A percentile compares a stretch with the other conserved stretches of the same genome.
These are phyloP conservation scores for Coptodon rendalli DNA, from an alignment of 2,113 vertebrate genomes.

Conservation along the genomic window DNA sequence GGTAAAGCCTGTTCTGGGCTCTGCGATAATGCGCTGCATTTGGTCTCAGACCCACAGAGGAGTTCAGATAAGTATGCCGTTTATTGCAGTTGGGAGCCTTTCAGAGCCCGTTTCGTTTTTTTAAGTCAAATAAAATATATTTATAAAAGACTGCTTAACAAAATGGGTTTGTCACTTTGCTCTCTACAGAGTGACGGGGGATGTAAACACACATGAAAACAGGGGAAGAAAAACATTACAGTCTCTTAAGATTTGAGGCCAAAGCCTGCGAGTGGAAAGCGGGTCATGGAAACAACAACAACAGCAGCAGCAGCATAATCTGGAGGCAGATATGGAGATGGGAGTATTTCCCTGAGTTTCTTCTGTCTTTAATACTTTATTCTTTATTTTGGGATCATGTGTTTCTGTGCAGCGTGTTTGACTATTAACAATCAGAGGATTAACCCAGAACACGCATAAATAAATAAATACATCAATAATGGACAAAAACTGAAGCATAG, in stretches of 20 bases:
- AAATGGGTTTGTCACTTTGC: background rate
- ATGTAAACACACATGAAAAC: background rate
- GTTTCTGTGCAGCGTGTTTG: background rate
- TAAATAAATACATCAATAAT: background rate
- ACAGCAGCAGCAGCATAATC: background rate
- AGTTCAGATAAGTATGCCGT: background rate
- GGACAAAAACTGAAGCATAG: background rate
- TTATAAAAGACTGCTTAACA: background rate
- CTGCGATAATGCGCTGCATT: background rate
- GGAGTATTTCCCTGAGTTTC: background rate
- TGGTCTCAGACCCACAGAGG: background rate
- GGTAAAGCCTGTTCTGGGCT: background rate
- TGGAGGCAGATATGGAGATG: background rate
- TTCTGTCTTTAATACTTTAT: background rate
- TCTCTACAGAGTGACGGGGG: background rate
- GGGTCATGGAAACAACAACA: background rate
- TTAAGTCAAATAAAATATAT: background rate
- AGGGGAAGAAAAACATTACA: background rate
- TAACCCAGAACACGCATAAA: background rate
- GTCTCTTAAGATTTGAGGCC: background rate
- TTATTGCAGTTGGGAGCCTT: background rate
- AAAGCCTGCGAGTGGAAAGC: background rate
- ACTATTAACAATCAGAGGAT: background rate
- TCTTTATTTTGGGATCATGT: background rate
- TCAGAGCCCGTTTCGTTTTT: background rate